Evolutionary conservation across 2,113 vertebrate genomes (phyloP), one percentile per base, ranked within the genome.

Genomic region (Amphiprion ocellaris): DNA sequence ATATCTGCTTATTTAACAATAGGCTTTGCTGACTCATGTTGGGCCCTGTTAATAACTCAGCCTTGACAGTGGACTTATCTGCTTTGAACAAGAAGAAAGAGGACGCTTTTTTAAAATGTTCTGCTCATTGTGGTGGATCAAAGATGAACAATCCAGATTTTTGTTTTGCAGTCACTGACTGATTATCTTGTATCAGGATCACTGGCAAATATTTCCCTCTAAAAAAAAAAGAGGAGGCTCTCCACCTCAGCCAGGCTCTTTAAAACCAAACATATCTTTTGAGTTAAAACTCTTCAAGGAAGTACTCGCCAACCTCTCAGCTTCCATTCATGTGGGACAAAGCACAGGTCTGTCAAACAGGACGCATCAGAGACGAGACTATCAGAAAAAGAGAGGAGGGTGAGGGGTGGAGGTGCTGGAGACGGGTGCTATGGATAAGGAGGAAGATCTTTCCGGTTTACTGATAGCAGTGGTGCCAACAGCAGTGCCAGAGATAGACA

Each of bases 401-500:
- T 59, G 68, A 69, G 76, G 77, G 66, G 61, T 74, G 76, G 81
- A 84, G 89, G 82, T 84, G 88, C 73, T 69, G 75, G 77, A 92
- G 91, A 88, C 83, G 37, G 77, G 77, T 41, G 59, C 79, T 56
- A 58, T 7, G 90, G 92, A 92, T 89, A 92, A 93, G 90, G 74
- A 26, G 44, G 77, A 58, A 90, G 85, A 92, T 89, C 81, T 89
- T 91, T 93, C 92, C 88, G 89, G 69, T 81, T 26, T 56, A 54
- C 91, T 93, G 93, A 94, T 94, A 94, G 84, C 75, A 26, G 56
- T 62, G 90, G 92, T 92, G 92, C 92, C 92, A 92, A 89, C 86
- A 87, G 86, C 78, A 89, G 86, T 87, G 88, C 76, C 84, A 85
- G 79, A 87, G 78, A 83, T 85, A 86, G 77, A 85, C 80, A 55